Evolutionary conservation across 1,140 invertebrate species (phyloP), one percentile per base, ranked within the genome.

Genomic region (Tetragnatha versicolor): DNA sequence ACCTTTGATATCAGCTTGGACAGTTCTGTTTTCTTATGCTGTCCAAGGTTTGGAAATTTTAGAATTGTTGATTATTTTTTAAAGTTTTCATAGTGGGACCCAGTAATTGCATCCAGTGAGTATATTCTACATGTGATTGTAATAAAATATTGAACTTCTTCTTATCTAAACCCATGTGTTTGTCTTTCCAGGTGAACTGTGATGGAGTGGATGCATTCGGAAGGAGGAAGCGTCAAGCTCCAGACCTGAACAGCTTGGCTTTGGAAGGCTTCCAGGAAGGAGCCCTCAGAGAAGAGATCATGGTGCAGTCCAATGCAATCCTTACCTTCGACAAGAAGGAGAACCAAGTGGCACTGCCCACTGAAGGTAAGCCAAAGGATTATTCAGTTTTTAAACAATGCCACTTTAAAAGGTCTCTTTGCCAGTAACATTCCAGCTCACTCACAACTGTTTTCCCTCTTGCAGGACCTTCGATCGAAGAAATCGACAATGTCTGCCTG

Each of bases 231-330:
- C 89, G 91, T 82, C 82, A 85, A 66, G 75, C 78, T 7, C 55
- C 65, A n/a, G 80, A 82, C 33, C 68, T 63, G 20, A 81, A 79
- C 35, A 33, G 81, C 9, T 31, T 82, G 2, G 42, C 75, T 7
- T 66, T 80, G 25, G 82, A 83, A 25, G 66, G 80, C 17, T 83
- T 89, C 61, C 89, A 90, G 79, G 91, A 92, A 84, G 94, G 94
- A 70, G 92, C 94, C 85, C 88, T 96, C 79, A 89, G 94, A 82
- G 94, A 97, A 89, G 94, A 96, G 88, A 96, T 97, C 77, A 93
- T 92, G 33, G 95, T 97, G 45, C 91, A 93, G 81, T 97, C 94
- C 10, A 97, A 97, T 87, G 91, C 93, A 65, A 96, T 97, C 82
- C 86, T 95, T 73, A 96, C 95, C 53, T 89, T 95, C 79, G 94